Evolutionary conservation across 2,113 vertebrate genomes (phyloP), one percentile per base, ranked within the genome.

Genomic region (Saccopteryx bilineata): DNA sequence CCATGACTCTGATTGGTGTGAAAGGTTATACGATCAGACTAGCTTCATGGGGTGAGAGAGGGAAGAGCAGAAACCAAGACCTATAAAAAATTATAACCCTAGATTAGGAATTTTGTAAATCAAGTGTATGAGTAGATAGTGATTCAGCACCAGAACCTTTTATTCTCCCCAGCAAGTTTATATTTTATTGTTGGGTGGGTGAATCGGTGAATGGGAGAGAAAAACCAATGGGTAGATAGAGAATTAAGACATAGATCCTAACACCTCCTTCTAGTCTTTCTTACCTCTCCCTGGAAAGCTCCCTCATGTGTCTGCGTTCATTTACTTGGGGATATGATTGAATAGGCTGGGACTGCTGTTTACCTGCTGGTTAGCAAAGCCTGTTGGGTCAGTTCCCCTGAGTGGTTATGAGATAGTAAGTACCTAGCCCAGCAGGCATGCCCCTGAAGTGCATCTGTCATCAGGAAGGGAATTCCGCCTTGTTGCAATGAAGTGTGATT

Each of bases 391-490:
- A 92, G 31, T 87, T 96, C 86, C n/a, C 26, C 66, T 74, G 81
- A 92, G 39, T 85, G 56, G 52, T 63, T 80, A 83, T 76, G 85
- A 94, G 81, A 48, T 31, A 19, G 66, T 65, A 85, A 19, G 66
- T 65, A 85, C 54, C 93, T 78, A 76, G 71, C 82, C 88, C 81
- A 91, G 58, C 79, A 96, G 92, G 85, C 80, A 72, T 91, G 96
- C 72, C 63, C 52, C 66, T 65, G 9, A 85, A 93, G 69, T 71
- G 14, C 60, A 63, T 90, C 79, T 95, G 92, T 92, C 92, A 88
- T 93, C 85, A 91, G 89, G 89, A 89, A 96, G 74, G 93, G 94
- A 95, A 96, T 94, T 96, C 94, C 84, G 96, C 63, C 72, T 95
- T 17, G 15, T 13, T 89, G 83, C 78, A 80, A 63, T 86, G 82